Percentiles rank a stretch among this genome's conserved stretches.
Evolutionary conservation across 2,797 vertebrate genomes (phyloP).

Genomic region (Premnoplex brunnescens): DNA sequence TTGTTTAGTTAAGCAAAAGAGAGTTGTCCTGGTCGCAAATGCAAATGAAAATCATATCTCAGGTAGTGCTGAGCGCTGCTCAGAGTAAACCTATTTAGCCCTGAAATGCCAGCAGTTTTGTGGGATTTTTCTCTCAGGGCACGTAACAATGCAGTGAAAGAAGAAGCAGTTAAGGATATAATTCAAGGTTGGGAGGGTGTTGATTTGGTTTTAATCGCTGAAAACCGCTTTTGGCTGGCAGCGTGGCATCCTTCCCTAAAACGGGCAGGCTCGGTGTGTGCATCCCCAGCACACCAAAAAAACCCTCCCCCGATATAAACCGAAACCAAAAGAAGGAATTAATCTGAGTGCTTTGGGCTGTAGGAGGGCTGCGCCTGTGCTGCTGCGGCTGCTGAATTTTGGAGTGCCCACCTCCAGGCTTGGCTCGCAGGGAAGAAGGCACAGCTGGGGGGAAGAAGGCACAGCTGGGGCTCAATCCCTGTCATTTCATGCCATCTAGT

Average conservation of each 20-base stretch:
- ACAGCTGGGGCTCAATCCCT: neutral
- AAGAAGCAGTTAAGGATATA: neutral
- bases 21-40: neutral
- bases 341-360: fast-evolving
- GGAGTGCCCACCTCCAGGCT: neutral
- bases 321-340: neutral
- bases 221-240: no score
- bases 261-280: no score
- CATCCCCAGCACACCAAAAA: no score
- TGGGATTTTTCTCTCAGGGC: neutral
- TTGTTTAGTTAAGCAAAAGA: neutral
- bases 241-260: no score
- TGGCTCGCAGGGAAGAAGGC: neutral
- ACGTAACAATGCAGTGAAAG: neutral
- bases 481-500: neutral
- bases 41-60: neutral
- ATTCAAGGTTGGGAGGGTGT: neutral
- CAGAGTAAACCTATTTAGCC: neutral
- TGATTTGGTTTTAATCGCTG: no score
- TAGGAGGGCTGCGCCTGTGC: neutral
- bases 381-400: neutral
- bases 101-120: neutral
- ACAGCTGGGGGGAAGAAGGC: no score
- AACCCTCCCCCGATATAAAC: no score
- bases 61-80: neutral